Percentiles rank a stretch among this genome's conserved stretches.
Evolutionary conservation across 2,113 vertebrate genomes (phyloP).

Genomic region (Callopanchax toddi): DNA sequence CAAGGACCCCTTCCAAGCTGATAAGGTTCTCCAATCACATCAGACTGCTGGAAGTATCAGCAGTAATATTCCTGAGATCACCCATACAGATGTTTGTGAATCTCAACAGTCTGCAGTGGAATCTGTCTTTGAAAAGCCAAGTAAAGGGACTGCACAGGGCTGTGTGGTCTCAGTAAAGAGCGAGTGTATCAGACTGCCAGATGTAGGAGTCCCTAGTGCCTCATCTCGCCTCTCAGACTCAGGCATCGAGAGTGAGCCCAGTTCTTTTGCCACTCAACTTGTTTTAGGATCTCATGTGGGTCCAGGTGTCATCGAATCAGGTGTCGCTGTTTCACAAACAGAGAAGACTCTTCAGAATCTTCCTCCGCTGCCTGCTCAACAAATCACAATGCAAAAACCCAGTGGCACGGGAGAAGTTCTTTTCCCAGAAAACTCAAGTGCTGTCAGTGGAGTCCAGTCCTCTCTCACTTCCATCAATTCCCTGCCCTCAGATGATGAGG

Average conservation of each 20-base stretch:
- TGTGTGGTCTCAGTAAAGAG: constrained; percentile 66
- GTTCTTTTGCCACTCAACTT: constrained; percentile 89
- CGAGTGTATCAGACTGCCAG: constrained; percentile 83
- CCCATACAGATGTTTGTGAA: constrained; percentile 55
- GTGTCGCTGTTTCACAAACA: constrained; percentile 67
- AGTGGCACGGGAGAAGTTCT: constrained; percentile 79
- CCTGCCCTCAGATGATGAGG: constrained; percentile 93
- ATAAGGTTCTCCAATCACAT: constrained; percentile 81
- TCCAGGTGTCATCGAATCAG: constrained; percentile 68
- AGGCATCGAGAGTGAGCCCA: constrained; percentile 94
- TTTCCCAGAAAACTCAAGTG: constrained; percentile 89
- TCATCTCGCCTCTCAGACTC: constrained; percentile 96
- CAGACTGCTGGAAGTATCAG: constrained; percentile 67
- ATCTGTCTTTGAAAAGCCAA: constrained; percentile 47
- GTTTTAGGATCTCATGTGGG: constrained; percentile 74
- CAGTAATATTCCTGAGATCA: constrained; percentile 57
- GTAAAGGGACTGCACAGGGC: constrained; percentile 38
- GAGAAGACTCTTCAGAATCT: constrained; percentile 81
- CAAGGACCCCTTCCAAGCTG: constrained; percentile 81
- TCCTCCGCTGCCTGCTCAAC: constrained; percentile 79
- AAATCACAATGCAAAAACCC: constrained; percentile 80
- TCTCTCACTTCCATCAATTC: constrained; percentile 98
- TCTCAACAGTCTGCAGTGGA: constrained; percentile 46
- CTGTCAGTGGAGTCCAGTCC: constrained; percentile 93
- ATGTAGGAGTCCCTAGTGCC: constrained; percentile 77